Percentiles rank a stretch among this genome's conserved stretches.
Conservation (phyloP, 2,113 vertebrate species). For the Eupsittula cactorum region DNA sequence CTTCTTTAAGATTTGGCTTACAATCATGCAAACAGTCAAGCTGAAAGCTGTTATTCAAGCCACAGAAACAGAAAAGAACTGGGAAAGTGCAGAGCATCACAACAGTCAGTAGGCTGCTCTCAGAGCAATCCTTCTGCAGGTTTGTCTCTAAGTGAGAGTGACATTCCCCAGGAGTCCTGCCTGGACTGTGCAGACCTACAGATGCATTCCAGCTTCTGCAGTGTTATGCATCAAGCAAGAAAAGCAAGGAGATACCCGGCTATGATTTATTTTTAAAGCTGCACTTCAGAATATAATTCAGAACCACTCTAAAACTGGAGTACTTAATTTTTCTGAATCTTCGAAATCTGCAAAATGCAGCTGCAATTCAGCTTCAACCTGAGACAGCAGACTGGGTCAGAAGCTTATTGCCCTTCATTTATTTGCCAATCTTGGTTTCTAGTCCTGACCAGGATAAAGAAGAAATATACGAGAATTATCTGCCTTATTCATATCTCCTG, state of each 20-base stretch:
- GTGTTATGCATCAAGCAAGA: background rate
- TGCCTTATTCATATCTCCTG: background rate
- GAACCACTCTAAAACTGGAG: background rate
- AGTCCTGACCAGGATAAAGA: background rate
- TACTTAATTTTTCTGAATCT: background rate
- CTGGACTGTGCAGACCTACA: background rate
- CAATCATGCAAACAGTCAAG: background rate
- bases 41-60: background rate
- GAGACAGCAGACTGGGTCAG: background rate
- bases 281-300: background rate
- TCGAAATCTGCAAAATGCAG: background rate
- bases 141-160: background rate
- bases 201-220: background rate
- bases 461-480: background rate
- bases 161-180: background rate
- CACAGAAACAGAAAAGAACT: background rate
- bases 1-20: background rate
- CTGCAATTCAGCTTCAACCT: background rate
- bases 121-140: background rate
- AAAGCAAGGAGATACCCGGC: background rate
- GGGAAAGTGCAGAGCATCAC: background rate
- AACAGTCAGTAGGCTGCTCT: background rate
- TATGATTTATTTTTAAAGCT: background rate
- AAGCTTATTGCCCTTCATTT: background rate
- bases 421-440: background rate